Evolutionary conservation across 2,888 invertebrate genomes (phyloP), one percentile per base, ranked within the genome.

Genomic region (Nebria salina): DNA sequence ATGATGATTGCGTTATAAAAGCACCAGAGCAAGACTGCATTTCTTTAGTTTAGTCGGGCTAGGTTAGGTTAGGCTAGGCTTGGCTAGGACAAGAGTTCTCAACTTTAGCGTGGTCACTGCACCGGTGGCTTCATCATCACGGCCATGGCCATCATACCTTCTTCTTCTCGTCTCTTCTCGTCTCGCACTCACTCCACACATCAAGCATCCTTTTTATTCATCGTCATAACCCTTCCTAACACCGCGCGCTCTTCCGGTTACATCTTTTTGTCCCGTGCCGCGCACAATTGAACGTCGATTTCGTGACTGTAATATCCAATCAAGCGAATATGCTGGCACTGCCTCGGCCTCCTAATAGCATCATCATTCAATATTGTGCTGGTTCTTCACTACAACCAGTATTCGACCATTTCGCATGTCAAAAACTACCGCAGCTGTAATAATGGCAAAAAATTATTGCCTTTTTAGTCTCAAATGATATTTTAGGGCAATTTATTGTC

Each of bases 151-250:
- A 41, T 41, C 42, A 41, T 41, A 11, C 73, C 43, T 43, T 20
- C 13, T 15, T 34, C 26, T 73, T 73, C 73, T 41, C 73, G 41
- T 34, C 73, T 34, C 26, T 73, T 73, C 73, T 41, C 73, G 41
- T 34, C 73, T 73, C 64, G 34, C 65, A n/a, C n/a, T 41, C 72
- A n/a, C 7, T 26, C 25, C 34, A 77, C 79, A 42, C 73, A 26
- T 9, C 81, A 82, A 82, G 84, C 84, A 84, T 84, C 85, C 84
- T 84, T 82, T 84, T 84, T 73, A 73, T 75, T 43, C 34, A 68
- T 84, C 84, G 85, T 84, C 85, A 85, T 85, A 85, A 85, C 85
- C 85, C 85, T 85, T 84, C 84, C 84, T 82, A 85, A 85, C 85
- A 84, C 83, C 83, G 84, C 65, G 54, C 72, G 83, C 82, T 84